Evolutionary conservation across 2,797 vertebrate genomes (phyloP).

Genomic region (Myiotriccus ornatus): DNA sequence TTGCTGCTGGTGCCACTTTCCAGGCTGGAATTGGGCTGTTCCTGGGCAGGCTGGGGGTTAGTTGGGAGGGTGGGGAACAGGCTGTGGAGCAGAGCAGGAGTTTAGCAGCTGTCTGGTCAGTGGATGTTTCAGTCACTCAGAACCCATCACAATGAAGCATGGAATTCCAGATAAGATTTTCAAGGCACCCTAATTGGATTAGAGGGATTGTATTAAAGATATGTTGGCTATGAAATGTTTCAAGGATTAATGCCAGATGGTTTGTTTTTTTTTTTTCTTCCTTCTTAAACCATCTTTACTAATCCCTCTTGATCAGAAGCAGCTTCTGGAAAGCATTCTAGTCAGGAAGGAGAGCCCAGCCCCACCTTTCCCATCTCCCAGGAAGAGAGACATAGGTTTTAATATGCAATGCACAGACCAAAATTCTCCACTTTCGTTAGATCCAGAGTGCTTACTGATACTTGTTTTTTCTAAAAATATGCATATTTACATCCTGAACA

Average conservation of each 20-base stretch:
- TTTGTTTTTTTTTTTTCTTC: not conserved
- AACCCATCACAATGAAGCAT: not conserved
- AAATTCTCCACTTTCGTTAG: not conserved
- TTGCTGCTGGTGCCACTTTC: not conserved
- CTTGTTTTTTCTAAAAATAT: not conserved
- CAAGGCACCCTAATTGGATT: slow-evolving; percentile 71
- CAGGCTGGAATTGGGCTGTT: not conserved
- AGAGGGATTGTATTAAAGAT: slow-evolving; percentile 58
- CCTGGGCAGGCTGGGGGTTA: not conserved
- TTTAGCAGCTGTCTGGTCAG: not conserved
- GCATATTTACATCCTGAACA: not conserved
- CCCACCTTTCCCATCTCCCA: not conserved
- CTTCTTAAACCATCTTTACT: slow-evolving; percentile 53
- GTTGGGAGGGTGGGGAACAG: fast-evolving
- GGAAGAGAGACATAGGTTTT: not conserved
- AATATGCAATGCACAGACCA: not conserved
- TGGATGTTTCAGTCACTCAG: not conserved
- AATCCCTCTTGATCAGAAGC: slow-evolving; percentile 58
- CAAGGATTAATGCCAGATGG: slow-evolving; percentile 54
- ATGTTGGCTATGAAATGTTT: slow-evolving; percentile 58
- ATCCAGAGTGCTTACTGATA: not conserved
- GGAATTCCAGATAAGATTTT: slow-evolving; percentile 54
- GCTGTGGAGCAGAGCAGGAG: not conserved
- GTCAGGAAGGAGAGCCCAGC: not conserved
- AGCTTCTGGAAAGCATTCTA: slow-evolving; percentile 8